phyloP scores from a whole-genome alignment of 2,113 vertebrate species.

The Mesembrinibis cayennensis region DNA sequence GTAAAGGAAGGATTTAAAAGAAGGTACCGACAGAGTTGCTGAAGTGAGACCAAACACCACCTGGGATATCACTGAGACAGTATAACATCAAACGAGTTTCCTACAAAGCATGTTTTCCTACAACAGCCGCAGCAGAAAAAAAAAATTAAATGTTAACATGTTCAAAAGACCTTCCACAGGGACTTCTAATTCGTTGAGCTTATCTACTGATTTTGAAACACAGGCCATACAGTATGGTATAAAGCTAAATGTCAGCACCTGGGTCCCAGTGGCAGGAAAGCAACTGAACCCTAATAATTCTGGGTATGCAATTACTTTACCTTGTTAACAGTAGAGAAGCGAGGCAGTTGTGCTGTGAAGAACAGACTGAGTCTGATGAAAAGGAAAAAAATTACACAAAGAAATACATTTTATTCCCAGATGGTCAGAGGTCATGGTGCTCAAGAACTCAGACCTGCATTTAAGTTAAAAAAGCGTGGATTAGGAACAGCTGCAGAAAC shows the following conservation, averaged over 20 bases:
- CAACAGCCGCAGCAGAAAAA: not conserved
- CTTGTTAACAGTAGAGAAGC: not conserved
- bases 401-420: not conserved
- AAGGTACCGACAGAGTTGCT: accelerated
- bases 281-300: not conserved
- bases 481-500: conserved; percentile 32
- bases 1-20: not conserved
- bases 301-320: not conserved
- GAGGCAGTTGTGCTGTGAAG: not conserved
- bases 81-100: not conserved
- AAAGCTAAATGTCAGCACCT: not conserved
- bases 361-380: not conserved
- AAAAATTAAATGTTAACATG: not conserved
- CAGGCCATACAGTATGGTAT: too few species aligned
- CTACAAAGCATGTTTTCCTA: not conserved
- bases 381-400: not conserved
- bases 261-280: not conserved
- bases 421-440: not conserved
- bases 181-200: not conserved
- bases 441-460: not conserved
- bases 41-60: not conserved
- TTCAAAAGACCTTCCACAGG: not conserved
- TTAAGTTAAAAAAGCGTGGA: not conserved
- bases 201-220: not conserved
- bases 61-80: not conserved